Percentiles rank a stretch among this genome's conserved stretches.
phyloP scores from a whole-genome alignment of 2,797 vertebrate genomes.

The Ambastaia sidthimunki region DNA sequence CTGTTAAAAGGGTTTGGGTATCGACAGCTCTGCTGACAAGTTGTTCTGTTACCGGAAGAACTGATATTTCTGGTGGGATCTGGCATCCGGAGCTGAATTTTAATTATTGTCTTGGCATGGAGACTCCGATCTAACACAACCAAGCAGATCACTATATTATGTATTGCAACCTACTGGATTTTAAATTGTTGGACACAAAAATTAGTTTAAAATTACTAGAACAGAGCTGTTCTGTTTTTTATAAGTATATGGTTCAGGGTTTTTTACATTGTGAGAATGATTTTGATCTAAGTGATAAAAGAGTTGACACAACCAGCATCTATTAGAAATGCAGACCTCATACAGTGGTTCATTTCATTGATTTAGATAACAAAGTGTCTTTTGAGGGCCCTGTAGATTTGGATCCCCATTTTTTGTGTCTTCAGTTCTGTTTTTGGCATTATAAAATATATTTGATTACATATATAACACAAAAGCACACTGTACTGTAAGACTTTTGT shows the following conservation, averaged over 20 bases:
- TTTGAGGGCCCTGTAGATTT: conserved; percentile 5
- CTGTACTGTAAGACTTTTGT: conserved; percentile 51
- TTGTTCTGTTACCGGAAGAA: too few relatives aligned
- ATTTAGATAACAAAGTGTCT: conserved; percentile 7
- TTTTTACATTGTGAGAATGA: conserved; percentile 35
- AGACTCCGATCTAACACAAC: too few relatives aligned
- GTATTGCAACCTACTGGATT: conserved; percentile 51
- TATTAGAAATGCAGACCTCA: conserved; percentile 4
- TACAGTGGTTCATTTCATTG: background rate
- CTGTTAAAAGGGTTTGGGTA: too few relatives aligned
- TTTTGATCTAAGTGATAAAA: conserved; percentile 9
- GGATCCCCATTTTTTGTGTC: conserved; percentile 17
- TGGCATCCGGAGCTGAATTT: too few relatives aligned
- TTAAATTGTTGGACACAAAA: conserved; percentile 29
- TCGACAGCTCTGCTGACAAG: too few relatives aligned
- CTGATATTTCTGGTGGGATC: too few relatives aligned
- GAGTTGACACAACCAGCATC: background rate
- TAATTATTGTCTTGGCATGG: too few relatives aligned
- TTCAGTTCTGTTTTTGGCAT: conserved; percentile 41
- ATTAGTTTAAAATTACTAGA: conserved; percentile 30
- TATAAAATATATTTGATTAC: conserved; percentile 44
- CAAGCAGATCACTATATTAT: conserved; percentile 57
- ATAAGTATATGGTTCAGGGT: conserved; percentile 43
- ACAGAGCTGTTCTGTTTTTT: conserved; percentile 36
- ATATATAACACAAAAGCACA: conserved; percentile 45